Evolutionary conservation across 2,113 vertebrate genomes (phyloP).

Genomic region (Bufo gargarizans): DNA sequence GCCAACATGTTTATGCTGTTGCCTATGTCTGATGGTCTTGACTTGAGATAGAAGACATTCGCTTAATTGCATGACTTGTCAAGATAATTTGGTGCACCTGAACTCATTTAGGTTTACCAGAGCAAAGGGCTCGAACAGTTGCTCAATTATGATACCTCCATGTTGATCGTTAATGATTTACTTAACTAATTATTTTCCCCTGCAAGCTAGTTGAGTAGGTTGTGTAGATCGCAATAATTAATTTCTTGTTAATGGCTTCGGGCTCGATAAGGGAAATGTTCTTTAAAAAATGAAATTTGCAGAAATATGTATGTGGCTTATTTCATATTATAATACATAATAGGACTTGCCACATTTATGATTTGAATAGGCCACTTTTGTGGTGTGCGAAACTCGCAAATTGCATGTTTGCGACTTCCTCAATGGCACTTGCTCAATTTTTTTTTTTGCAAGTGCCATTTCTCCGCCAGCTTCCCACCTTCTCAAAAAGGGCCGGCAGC

Average conservation of each 20-base stretch:
- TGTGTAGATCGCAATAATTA: conserved; percentile 31
- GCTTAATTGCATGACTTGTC: conserved; percentile 24
- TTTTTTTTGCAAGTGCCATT: too few species aligned
- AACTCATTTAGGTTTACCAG: conserved; percentile 43
- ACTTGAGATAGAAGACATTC: background rate
- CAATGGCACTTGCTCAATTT: too few species aligned
- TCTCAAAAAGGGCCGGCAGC: too few species aligned
- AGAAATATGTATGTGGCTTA: background rate
- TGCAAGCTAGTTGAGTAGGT: conserved; percentile 26
- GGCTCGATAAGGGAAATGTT: background rate
- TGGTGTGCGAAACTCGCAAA: too few species aligned
- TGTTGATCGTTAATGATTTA: conserved; percentile 38
- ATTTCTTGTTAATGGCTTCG: background rate
- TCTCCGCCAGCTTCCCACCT: too few species aligned
- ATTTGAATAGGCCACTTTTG: too few species aligned
- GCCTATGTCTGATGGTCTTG: background rate
- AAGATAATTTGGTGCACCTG: conserved; percentile 21
- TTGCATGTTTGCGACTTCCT: too few species aligned
- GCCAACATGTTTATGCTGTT: background rate
- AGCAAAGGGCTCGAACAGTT: conserved; percentile 40
- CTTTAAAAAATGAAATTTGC: background rate
- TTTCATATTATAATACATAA: background rate
- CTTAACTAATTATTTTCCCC: conserved; percentile 42
- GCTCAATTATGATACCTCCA: conserved; percentile 37
- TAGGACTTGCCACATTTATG: background rate